Conservation (phyloP, 2,888 invertebrate genomes). For the Unio delphinus region DNA sequence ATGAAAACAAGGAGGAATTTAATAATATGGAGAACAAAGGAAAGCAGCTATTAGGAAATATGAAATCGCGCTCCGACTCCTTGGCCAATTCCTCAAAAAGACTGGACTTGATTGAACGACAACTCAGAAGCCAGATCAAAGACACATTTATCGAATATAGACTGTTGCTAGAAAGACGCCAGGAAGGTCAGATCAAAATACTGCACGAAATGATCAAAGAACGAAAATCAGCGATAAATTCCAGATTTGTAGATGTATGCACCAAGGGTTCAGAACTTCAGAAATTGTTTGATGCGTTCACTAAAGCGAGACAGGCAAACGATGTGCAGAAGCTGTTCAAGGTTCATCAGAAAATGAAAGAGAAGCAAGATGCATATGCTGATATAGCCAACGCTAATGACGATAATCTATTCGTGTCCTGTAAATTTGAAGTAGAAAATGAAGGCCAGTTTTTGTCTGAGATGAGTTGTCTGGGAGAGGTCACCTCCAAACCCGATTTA, state of each 20-base stretch:
- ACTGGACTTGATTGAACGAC: conserved; percentile 60
- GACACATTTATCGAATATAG: conserved; percentile 65
- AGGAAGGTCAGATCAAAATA: conserved; percentile 54
- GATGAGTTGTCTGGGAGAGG: conserved; percentile 62
- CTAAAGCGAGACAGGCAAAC: conserved; percentile 48
- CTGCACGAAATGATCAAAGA: conserved; percentile 53
- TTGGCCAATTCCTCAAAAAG: conserved; percentile 61
- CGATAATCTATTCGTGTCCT: conserved; percentile 52
- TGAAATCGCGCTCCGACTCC: conserved; percentile 54
- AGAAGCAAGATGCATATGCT: conserved; percentile 51
- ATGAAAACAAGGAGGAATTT: conserved; percentile 56
- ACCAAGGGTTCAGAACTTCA: conserved; percentile 56
- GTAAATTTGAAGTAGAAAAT: conserved; percentile 54
- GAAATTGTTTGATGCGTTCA: conserved; percentile 56
- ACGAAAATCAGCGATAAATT: conserved; percentile 55
- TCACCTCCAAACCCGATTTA: conserved; percentile 43
- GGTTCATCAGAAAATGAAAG: conserved; percentile 55
- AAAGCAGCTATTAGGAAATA: conserved; percentile 49
- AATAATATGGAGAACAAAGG: conserved; percentile 49
- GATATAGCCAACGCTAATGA: conserved; percentile 51
- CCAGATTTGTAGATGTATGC: conserved; percentile 55
- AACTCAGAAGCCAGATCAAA: conserved; percentile 52
- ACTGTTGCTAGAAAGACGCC: conserved; percentile 57
- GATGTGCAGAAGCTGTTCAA: conserved; percentile 58
- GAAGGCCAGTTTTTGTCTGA: conserved; percentile 58